Evolutionary conservation across 2,113 vertebrate species (phyloP).

Genomic region (Calyptomena viridis): DNA sequence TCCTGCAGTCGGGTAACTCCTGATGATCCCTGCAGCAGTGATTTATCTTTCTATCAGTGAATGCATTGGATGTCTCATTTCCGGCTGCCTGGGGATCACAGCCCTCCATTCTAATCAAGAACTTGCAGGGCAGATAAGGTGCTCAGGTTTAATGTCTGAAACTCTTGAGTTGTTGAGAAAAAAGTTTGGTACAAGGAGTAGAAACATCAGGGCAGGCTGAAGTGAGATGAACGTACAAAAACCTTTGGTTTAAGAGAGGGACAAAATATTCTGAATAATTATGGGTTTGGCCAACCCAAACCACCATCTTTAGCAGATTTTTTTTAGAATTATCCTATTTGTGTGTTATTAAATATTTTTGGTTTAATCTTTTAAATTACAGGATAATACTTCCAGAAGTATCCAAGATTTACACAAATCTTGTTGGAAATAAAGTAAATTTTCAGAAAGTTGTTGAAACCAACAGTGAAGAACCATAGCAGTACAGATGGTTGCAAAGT

Average conservation of each 20-base stretch:
- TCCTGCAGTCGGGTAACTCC: not conserved
- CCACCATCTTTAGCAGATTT: not conserved
- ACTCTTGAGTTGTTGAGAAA: not conserved
- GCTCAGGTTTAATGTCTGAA: not conserved
- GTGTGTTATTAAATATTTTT: not conserved
- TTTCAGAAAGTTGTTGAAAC: not conserved
- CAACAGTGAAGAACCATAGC: not conserved
- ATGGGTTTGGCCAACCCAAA: not conserved
- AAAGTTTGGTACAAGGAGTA: not conserved
- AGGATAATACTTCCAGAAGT: not conserved
- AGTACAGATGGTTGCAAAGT: not conserved
- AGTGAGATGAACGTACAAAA: not conserved
- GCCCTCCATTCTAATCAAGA: not conserved
- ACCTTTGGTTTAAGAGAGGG: not conserved
- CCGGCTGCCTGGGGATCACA: not conserved
- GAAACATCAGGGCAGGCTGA: not conserved
- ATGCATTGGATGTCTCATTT: not conserved
- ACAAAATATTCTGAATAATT: not conserved
- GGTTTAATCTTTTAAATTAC: not conserved
- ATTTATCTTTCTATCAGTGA: conserved; percentile 15
- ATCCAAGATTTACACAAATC: not conserved
- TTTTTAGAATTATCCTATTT: not conserved
- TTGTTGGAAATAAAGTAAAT: not conserved
- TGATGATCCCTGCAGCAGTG: not conserved
- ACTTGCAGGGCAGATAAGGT: not conserved